A percentile compares a stretch with the other conserved stretches of the same genome.
Evolutionary conservation across 2,888 invertebrate species (phyloP).

Genomic region (Drosophila birchii): DNA sequence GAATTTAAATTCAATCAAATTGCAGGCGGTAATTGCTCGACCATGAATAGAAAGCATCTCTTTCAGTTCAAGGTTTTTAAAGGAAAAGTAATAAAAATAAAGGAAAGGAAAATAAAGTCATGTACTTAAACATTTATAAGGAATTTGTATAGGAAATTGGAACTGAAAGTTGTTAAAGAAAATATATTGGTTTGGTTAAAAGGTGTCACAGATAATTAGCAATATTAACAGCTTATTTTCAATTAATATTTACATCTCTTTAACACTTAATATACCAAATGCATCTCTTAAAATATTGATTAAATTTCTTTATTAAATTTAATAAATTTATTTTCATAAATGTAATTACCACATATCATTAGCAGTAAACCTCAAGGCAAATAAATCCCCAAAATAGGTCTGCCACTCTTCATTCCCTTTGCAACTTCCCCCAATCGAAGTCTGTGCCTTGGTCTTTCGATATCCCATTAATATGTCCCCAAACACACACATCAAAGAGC

Average conservation of each 20-base stretch:
- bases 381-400: slow-evolving; percentile 13
- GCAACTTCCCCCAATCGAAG: background rate
- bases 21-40: slow-evolving; percentile 41
- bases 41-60: slow-evolving; percentile 23
- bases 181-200: background rate
- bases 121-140: background rate
- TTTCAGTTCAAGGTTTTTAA: slow-evolving; percentile 14
- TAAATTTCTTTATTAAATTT: background rate
- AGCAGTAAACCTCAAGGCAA: slow-evolving; percentile 4
- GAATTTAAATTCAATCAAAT: slow-evolving; percentile 48
- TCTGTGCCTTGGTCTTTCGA: slow-evolving; percentile 11
- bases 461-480: slow-evolving; percentile 28
- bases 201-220: too few species aligned
- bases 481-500: slow-evolving; percentile 27
- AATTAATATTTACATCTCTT: background rate
- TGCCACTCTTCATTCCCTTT: slow-evolving; percentile 1
- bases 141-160: background rate
- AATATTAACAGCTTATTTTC: background rate
- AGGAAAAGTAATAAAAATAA: background rate
- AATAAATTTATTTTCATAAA: background rate
- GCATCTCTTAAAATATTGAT: background rate
- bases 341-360: background rate
- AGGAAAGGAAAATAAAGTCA: background rate
- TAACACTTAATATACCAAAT: background rate
- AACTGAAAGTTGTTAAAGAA: background rate